Evolutionary conservation across 2,113 vertebrate genomes (phyloP).

Genomic region (Sander vitreus): DNA sequence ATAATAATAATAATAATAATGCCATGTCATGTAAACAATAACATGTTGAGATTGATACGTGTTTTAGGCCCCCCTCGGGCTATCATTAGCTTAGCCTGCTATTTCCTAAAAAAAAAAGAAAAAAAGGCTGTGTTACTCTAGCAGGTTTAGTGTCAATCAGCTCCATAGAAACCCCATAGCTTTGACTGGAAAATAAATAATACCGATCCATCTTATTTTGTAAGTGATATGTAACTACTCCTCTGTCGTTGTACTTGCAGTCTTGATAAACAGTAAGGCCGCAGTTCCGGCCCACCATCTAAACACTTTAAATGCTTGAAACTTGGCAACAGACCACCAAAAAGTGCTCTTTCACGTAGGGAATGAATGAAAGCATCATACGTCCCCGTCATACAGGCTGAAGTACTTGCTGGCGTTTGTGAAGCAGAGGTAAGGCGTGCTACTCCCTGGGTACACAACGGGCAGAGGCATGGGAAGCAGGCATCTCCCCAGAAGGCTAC

Average conservation of each 20-base stretch:
- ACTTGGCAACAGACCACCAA: constrained; percentile 66
- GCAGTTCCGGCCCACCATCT: constrained; percentile 39
- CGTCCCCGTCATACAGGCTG: constrained; percentile 88
- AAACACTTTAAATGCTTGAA: constrained; percentile 65
- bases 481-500: constrained; percentile 85
- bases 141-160: constrained; percentile 41
- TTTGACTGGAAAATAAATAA: constrained; percentile 72
- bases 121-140: constrained; percentile 11
- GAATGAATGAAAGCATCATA: constrained; percentile 77
- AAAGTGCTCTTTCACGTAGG: constrained; percentile 50
- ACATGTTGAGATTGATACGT: constrained; percentile 29
- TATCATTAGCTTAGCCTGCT: constrained; percentile 53
- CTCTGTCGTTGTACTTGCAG: constrained; percentile 32
- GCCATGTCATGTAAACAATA: constrained; percentile 58
- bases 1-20: constrained; percentile 58
- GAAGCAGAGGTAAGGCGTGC: constrained; percentile 89
- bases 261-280: constrained; percentile 49
- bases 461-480: constrained; percentile 89
- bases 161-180: constrained; percentile 22
- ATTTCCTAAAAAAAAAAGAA: constrained; percentile 19
- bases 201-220: constrained; percentile 42
- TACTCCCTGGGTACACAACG: constrained; percentile 85
- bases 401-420: constrained; percentile 88
- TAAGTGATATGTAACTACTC: constrained; percentile 62
- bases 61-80: constrained; percentile 63